A percentile compares a stretch with the other conserved stretches of the same genome.
Conservation (phyloP, 2,797 vertebrate species). For the Scarus forsteni region DNA sequence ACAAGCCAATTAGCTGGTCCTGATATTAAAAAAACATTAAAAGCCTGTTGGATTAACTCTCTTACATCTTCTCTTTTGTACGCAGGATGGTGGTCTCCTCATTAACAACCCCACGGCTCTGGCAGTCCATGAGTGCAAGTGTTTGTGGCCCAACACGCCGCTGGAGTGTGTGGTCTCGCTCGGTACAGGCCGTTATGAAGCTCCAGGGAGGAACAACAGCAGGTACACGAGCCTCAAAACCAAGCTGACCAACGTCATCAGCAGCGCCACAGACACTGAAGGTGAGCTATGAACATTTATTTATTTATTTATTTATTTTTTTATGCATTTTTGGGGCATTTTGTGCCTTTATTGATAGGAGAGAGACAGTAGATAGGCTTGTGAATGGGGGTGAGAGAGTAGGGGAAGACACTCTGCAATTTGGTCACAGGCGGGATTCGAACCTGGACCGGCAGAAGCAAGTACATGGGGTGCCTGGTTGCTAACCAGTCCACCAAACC, state of each 20-base stretch:
- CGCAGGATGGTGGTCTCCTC: constrained; percentile 94
- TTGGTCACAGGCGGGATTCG: too few species aligned
- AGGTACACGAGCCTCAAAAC: constrained; percentile 94
- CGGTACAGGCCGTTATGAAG: constrained; percentile 92
- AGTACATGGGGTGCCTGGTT: too few species aligned
- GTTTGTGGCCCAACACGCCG: constrained; percentile 92
- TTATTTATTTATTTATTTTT: too few species aligned
- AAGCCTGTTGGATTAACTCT: constrained; percentile 18
- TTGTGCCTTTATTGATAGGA: too few species aligned
- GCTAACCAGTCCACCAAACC: too few species aligned
- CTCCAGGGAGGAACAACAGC: constrained; percentile 80
- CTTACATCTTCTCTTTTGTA: constrained; percentile 49
- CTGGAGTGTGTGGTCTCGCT: constrained; percentile 94
- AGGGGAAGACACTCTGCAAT: too few species aligned
- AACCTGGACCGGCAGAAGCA: too few species aligned
- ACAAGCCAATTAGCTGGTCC: constrained; percentile 41
- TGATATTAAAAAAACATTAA: constrained; percentile 23
- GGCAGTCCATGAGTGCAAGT: constrained; percentile 94
- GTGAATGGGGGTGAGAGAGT: too few species aligned
- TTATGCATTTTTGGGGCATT: too few species aligned
- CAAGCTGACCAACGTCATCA: constrained; percentile 94
- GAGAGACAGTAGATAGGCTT: too few species aligned
- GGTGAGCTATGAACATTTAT: constrained; percentile 82
- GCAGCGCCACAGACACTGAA: constrained; percentile 97
- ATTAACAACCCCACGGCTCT: constrained; percentile 95